Conservation (phyloP, 2,888 invertebrate genomes). For the Petrolisthes cinctipes region DNA sequence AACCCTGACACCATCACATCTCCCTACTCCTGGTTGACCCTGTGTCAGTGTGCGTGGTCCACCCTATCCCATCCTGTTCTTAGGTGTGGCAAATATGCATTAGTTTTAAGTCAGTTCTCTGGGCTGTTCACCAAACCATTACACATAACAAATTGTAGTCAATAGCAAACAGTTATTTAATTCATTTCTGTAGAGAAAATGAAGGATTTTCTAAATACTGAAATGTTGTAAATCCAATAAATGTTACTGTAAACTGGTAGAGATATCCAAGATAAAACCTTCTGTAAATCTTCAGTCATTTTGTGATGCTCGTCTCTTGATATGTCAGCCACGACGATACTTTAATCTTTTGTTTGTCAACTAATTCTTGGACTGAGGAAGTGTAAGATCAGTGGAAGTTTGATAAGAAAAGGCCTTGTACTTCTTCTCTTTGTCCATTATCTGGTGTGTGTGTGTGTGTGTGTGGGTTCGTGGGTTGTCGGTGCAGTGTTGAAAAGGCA, state of each 20-base stretch:
- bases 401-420: constrained; percentile 64
- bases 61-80: constrained; percentile 63
- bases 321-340: constrained; percentile 62
- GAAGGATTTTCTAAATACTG: constrained; percentile 63
- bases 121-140: constrained; percentile 66
- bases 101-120: constrained; percentile 65
- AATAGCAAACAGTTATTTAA: constrained; percentile 64
- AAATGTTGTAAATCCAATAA: constrained; percentile 65
- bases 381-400: constrained; percentile 60
- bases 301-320: constrained; percentile 65
- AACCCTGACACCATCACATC: constrained; percentile 40
- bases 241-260: constrained; percentile 65
- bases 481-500: constrained; percentile 54
- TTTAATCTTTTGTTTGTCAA: constrained; percentile 60
- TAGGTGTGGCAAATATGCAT: constrained; percentile 66
- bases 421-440: constrained; percentile 65
- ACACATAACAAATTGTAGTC: constrained; percentile 65
- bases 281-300: constrained; percentile 63
- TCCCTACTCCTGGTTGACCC: constrained; percentile 47
- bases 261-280: constrained; percentile 62
- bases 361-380: constrained; percentile 63
- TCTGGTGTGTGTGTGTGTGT: constrained; percentile 61
- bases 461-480: constrained; percentile 56
- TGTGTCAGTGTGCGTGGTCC: constrained; percentile 60
- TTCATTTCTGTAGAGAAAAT: constrained; percentile 64